Evolutionary conservation across 2,888 invertebrate species (phyloP).

Genomic region (Aplocera efformata): DNA sequence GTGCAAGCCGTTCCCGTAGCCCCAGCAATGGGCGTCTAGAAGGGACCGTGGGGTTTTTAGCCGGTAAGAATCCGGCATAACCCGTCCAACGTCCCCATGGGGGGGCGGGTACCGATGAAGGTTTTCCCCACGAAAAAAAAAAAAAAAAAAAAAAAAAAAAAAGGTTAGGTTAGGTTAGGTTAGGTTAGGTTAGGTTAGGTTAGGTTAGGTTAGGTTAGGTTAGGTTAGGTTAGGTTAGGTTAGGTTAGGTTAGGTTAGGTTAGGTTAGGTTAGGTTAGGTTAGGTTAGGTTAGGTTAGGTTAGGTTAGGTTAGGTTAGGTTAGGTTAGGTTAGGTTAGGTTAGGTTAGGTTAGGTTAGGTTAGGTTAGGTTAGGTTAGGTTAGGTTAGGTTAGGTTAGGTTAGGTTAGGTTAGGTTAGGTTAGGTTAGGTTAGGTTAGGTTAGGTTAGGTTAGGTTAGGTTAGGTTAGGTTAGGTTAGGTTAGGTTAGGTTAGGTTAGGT

Average conservation of each 20-base stretch:
- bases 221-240: constrained; percentile 23
- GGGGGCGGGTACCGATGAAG: too few species aligned
- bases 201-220: constrained; percentile 26
- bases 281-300: constrained; percentile 20
- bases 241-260: constrained; percentile 21
- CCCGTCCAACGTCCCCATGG: too few species aligned
- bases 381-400: constrained; percentile 16
- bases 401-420: constrained; percentile 15
- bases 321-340: constrained; percentile 16
- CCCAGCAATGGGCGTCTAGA: too few species aligned
- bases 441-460: constrained; percentile 13
- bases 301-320: constrained; percentile 20
- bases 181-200: constrained; percentile 27
- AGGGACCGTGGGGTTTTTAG: too few species aligned
- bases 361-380: constrained; percentile 15
- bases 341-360: constrained; percentile 11
- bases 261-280: constrained; percentile 17
- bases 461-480: constrained; percentile 17
- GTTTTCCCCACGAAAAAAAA: too few species aligned
- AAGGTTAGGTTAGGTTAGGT: constrained; percentile 18
- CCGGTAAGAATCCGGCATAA: too few species aligned
- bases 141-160: too few species aligned
- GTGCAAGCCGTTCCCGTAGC: too few species aligned
- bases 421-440: constrained; percentile 12
- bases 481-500: constrained; percentile 20